Evolutionary conservation across 2,797 vertebrate genomes (phyloP), one percentile per base, ranked within the genome.

Genomic region (Falco biarmicus): DNA sequence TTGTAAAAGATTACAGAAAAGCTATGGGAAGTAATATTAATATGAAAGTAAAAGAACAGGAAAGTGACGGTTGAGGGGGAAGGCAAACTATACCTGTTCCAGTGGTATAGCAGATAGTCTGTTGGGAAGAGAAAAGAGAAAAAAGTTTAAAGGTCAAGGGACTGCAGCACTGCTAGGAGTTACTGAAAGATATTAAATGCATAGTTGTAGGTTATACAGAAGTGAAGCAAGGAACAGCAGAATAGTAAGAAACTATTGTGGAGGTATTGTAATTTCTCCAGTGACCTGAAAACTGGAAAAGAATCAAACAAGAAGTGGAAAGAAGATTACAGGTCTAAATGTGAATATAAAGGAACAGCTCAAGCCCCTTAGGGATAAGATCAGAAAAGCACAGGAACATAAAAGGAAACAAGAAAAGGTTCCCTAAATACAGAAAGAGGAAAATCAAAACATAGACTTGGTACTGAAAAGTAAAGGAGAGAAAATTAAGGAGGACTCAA

Each of bases 281-380:
- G 73, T 93, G 85, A 90, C 90, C 65, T 81, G 76, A 94, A 96
- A 91, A 94, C 78, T 91, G 34, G 86, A 78, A 91, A 89, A 68
- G 53, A 95, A 68, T 45, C 47, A 81, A 88, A 90, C 20, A 84
- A 93, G 91, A 90, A 70, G 14, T 65, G 8, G 57, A 88, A 94
- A 95, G 69, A 83, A 93, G 68, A 95, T 93, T 94, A 90, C 43
- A 81, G 41, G 37, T 90, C 77, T 81, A 84, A 95, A 88, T 0
- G 0, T 43, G 73, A 86, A 59, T 50, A 84, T 61, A 93, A 97
- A 95, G 47, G 54, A 95, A 75, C n/a, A 86, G 61, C 80, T 94
- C 54, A 68, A 75, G 51, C 39, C 73, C 80, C 80, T 83, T n/a
- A 93, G 61, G 82, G 48, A 69, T 84, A 93, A 88, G 54, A 95